A percentile compares a stretch with the other conserved stretches of the same genome.
phyloP scores from a whole-genome alignment of 1,140 invertebrate genomes.

The Drosophila ironensis region DNA sequence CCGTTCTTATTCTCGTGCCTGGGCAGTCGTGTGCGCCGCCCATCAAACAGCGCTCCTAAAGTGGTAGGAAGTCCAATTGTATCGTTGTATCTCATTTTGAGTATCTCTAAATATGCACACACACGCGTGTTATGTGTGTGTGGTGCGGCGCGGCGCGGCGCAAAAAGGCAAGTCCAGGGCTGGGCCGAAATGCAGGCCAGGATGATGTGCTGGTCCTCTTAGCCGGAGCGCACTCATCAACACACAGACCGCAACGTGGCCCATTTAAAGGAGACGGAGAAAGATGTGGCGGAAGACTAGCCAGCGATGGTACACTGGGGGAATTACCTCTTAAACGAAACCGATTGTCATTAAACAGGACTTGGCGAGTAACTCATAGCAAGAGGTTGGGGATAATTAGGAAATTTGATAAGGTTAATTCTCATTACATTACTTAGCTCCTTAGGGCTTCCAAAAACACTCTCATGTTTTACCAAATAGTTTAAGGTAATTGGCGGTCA shows the following conservation, averaged over 20 bases:
- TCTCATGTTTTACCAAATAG: no score
- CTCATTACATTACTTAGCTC: no score
- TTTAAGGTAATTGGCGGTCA: no score
- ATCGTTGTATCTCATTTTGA: constrained; percentile 80
- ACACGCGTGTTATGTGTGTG: constrained; percentile 16
- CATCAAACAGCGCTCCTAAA: constrained; percentile 70
- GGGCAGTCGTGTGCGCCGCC: constrained; percentile 61
- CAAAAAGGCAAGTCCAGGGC: constrained; percentile 69
- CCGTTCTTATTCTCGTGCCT: constrained; percentile 10
- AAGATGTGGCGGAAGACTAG: constrained; percentile 48
- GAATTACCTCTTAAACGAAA: no score
- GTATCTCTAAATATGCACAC: constrained; percentile 75
- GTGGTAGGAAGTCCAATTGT: constrained; percentile 80
- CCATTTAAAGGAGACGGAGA: constrained; percentile 62
- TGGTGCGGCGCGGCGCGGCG: constrained; percentile 24
- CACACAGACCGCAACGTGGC: constrained; percentile 77
- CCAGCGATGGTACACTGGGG: constrained; percentile 11
- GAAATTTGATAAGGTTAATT: no score
- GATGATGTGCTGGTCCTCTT: constrained; percentile 61
- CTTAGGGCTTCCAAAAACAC: no score
- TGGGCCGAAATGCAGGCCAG: constrained; percentile 63
- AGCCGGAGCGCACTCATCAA: constrained; percentile 67
- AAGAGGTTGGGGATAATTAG: no score
- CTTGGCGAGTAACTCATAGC: no score
- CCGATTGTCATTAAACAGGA: no score